A percentile compares a stretch with the other conserved stretches of the same genome.
These are phyloP conservation scores for Chiloscyllium plagiosum DNA, from an alignment of 2,113 vertebrate species.

Conservation along the genomic window DNA sequence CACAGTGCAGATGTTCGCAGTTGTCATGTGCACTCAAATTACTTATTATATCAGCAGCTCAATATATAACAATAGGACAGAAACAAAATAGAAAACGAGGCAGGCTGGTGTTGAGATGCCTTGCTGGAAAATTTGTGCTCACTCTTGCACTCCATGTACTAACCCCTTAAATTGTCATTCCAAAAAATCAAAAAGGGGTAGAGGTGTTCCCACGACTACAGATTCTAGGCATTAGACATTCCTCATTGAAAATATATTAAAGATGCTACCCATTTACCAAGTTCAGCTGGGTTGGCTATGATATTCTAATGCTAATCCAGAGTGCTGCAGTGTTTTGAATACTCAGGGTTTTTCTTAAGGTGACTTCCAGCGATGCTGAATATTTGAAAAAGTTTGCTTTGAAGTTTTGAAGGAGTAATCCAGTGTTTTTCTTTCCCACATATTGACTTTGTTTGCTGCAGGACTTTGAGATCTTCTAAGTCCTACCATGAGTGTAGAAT, in stretches of 20 bases:
- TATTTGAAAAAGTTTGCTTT: neutral
- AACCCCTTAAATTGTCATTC: neutral
- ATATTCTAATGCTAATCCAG: neutral
- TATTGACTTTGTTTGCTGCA: neutral
- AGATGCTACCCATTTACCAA: neutral
- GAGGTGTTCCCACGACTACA: neutral
- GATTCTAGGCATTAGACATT: neutral
- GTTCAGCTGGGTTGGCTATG: neutral
- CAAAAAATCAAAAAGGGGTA: neutral
- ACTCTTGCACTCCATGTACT: neutral
- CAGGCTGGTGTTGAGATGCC: neutral
- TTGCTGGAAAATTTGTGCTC: neutral
- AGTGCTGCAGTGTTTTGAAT: neutral
- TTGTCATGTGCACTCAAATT: neutral
- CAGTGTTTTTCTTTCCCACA: neutral
- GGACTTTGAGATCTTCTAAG: neutral
- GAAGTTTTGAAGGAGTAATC: neutral
- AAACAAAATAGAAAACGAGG: neutral
- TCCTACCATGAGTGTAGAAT: neutral
- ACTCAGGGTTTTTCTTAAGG: too few relatives aligned
- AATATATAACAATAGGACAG: neutral
- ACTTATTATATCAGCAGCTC: neutral
- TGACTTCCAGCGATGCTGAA: neutral
- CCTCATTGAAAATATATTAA: neutral
- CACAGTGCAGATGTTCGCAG: neutral